Evolutionary conservation across 2,113 vertebrate species (phyloP), one percentile per base, ranked within the genome.

Genomic region (Glaucomys volans): DNA sequence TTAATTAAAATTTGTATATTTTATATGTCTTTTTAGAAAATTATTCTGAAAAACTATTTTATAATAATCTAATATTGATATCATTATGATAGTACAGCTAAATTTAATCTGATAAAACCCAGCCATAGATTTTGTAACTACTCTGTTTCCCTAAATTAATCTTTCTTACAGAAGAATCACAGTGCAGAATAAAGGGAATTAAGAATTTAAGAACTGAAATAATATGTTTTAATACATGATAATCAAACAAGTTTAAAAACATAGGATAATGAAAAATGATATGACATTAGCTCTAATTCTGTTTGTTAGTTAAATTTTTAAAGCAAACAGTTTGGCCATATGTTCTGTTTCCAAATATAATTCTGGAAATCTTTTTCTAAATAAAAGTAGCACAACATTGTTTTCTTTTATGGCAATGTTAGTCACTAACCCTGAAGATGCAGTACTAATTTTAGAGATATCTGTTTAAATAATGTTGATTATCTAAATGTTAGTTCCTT

Each of bases 231-330:
- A n/a, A 62, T 52, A 84, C 52, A 64, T 44, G 7, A 54, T 28
- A 87, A 66, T 20, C 24, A 88, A 75, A 75, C 10, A 84, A 76
- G 22, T 83, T 95, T 80, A 87, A 93, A 95, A 91, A 88, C 75
- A 66, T 0, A 82, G 50, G 40, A 24, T 47, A 42, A 76, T 67
- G 13, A 80, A 67, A 57, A 95, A 87, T 28, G 84, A n/a, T 40
- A 75, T 80, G 44, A 62, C 28, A 57, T 83, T 83, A 75, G 13
- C 5, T 47, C 50, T 83, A 87, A 54, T 83, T 91, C 52, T 79
- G 9, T 18, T 62, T 71, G 47, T 44, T 77, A 79, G 71, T 35
- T 93, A 57, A 84, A 92, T 91, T 90, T 94, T 94, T 90, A 95
- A 89, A 89, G 75, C 37, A 93, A 96, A 91, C 16, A 47, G 32